These are phyloP conservation scores for Seira ritae DNA, from an alignment of 2,888 invertebrate species.

Conservation along the genomic window DNA sequence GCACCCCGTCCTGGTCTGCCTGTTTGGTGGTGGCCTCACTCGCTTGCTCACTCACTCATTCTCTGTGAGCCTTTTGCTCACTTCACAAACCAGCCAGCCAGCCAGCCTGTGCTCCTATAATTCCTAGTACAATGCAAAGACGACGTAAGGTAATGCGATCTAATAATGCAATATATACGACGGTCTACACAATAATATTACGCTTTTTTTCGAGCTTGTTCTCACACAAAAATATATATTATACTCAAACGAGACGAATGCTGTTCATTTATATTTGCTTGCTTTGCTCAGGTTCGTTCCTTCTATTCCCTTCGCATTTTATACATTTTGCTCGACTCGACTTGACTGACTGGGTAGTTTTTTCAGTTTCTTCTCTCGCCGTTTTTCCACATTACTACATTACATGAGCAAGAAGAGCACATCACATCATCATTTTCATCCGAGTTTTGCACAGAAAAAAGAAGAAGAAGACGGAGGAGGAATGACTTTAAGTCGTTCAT, in stretches of 20 bases:
- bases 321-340: conserved; percentile 14
- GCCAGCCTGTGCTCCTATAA: no score
- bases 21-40: conserved; percentile 54
- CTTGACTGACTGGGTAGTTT: background rate
- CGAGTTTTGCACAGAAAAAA: conserved; percentile 51
- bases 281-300: background rate
- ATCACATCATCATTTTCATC: conserved; percentile 47
- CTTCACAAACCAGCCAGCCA: background rate
- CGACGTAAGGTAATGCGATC: no score
- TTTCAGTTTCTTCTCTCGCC: background rate
- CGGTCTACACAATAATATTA: background rate
- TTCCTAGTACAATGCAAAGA: no score
- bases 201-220: conserved; percentile 9
- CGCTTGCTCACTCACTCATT: conserved; percentile 8
- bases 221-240: background rate
- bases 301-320: background rate
- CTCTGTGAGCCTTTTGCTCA: conserved; percentile 36
- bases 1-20: conserved; percentile 52
- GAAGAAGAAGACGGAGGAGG: conserved; percentile 23
- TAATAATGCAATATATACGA: background rate
- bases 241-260: background rate
- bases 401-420: conserved; percentile 2
- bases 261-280: conserved; percentile 3
- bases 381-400: background rate
- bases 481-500: conserved; percentile 40